These are phyloP conservation scores for Tyria jacobaeae DNA, from an alignment of 2,888 invertebrate genomes.

Conservation along the genomic window DNA sequence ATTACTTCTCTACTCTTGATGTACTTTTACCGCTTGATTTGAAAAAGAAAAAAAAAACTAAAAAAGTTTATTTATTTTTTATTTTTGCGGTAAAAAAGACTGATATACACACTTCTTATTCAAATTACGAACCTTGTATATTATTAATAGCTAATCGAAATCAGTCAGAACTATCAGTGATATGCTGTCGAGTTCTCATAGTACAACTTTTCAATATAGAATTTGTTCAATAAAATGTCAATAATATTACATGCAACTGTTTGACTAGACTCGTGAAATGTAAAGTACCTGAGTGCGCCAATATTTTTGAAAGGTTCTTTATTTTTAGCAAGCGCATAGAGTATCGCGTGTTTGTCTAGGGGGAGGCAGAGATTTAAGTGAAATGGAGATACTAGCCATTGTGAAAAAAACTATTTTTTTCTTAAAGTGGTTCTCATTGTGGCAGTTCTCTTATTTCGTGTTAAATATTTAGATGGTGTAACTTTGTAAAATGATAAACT, in stretches of 20 bases:
- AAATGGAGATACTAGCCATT: neutral
- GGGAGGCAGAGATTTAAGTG: constrained; percentile 7
- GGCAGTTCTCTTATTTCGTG: neutral
- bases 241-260: constrained; percentile 61
- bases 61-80: too few relatives aligned
- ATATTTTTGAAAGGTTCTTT: constrained; percentile 64
- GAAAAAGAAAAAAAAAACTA: too few relatives aligned
- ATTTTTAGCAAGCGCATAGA: constrained; percentile 23
- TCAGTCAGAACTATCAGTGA: constrained; percentile 10
- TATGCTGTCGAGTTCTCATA: constrained; percentile 13
- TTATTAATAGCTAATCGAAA: constrained; percentile 5
- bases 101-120: too few relatives aligned
- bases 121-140: too few relatives aligned
- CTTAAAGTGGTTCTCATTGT: neutral
- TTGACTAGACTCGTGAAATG: constrained; percentile 59
- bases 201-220: constrained; percentile 54
- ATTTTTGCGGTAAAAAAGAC: too few relatives aligned
- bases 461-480: neutral
- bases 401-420: neutral
- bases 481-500: too few relatives aligned
- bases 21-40: too few relatives aligned
- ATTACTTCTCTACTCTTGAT: too few relatives aligned
- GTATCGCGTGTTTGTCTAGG: constrained; percentile 14
- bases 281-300: constrained; percentile 52
- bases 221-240: constrained; percentile 68